Evolutionary conservation across 2,797 vertebrate species (phyloP), one percentile per base, ranked within the genome.

Genomic region (Lagocephalus sceleratus): DNA sequence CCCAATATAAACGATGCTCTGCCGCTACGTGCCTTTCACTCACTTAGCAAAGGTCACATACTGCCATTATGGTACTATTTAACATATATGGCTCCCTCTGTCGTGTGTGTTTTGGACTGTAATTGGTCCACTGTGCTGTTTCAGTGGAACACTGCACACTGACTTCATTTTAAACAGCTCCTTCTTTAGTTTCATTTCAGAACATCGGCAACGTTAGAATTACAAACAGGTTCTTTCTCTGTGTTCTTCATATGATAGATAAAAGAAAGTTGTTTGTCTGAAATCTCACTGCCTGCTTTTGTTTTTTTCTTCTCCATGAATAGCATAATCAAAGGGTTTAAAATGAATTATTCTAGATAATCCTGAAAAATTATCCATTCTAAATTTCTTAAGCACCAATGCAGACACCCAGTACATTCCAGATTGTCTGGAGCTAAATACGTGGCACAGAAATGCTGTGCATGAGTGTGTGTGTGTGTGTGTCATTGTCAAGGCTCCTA

Each of bases 361-460:
- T 35, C 32, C 32, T 35, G 32, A 12, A 14, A 35, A 35, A 35
- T 35, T 14, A 35, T 14, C 14, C 12, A 12, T 10, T 35, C 32
- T 35, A 35, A 35, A 35, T 35, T 35, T 35, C 32, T 35, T 14
- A 35, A 11, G 32, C 32, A 14, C 59, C 50, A 1, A 51, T 47
- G 47, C 48, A 64, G 48, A 66, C 57, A 55, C 20, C 47, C 51
- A 3, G 59, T 49, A 17, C 75, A 74, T 83, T 77, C 70, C 60
- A 17, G 2, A 39, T 71, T 42, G 75, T 82, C 80, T 73, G 70
- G 72, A 73, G 61, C 66, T 81, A 73, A 85, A 81, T 76, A 64
- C 48, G 73, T 74, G 76, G 76, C 68, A 46, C 64, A 45, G 68
- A 73, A 75, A 35, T 35, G 32, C 32, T 35, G 32, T 29, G 26